Base-by-base conservation (phyloP, 2,797 vertebrate genomes). In the Hippocampus kuda region DNA sequence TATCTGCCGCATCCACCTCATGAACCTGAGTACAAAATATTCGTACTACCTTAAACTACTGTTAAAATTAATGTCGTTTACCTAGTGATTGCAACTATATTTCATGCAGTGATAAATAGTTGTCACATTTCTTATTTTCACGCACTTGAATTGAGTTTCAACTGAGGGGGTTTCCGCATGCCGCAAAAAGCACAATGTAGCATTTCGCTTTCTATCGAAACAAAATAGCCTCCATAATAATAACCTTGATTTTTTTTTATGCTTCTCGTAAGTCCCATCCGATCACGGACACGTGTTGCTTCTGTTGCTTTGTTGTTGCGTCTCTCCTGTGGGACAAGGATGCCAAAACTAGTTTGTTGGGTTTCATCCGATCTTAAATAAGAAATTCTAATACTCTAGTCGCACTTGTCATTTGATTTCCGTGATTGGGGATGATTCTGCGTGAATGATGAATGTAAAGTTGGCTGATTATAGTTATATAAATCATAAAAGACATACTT, bases 81-180 rank as follows among this genome's bases (percentile, higher is more conserved):
- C 24, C 15, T 5, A 27, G 56, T 27, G 16, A 18, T 3, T 20
- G 16, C 2, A 10, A 18, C 7, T 20, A 9, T 30, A 2, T 34
- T 60, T 61, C 4, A 24, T 26, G 27, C 16, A 7, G 13, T 65
- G n/a, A n/a, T n/a, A 46, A 24, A 18, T 13, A 26, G 42, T 46
- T 65, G 22, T 46, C 6, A 20, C 26, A 34, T 34, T 61, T 61
- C 27, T 5, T 15, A 9, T 18, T 64, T 41, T 4, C 22, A 41
- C 18, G 20, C 16, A 62, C 22, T 63, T 16, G 56, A 48, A 16
- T 38, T 48, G 46, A 64, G 41, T 44, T 64, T 44, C 4, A 15
- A 48, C 24, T 3, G 11, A 16, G 85, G 87, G 81, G 30, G 87
- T 89, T 86, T 60, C 53, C 86, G 59, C 70, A 1, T 62, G 65